Base-by-base conservation (phyloP, 2,888 invertebrate species). In the Melolontha melolontha region DNA sequence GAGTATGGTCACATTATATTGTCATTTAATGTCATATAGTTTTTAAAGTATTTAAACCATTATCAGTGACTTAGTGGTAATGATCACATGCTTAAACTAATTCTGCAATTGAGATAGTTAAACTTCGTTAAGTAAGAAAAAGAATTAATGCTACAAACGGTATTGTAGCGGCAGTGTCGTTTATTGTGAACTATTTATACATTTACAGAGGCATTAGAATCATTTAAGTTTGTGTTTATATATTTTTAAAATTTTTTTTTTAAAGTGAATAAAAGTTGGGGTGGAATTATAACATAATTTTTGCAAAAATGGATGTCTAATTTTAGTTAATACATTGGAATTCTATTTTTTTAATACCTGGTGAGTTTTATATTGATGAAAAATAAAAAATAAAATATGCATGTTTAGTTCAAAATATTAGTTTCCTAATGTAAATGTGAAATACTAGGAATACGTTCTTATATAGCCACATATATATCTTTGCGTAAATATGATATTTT, bases 61-160 rank as follows among this genome's bases (percentile, higher is more conserved):
- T 66, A 66, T 66, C 49, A 40, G 47, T 59, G 49, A 41, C 29
- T 52, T 40, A 12, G 51, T 64, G 41, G 49, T 66, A 66, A 54
- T 50, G 66, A 66, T 59, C 66, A 57, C 55, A 57, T 55, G 41
- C 50, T 59, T 27, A 27, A 50, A 52, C 34, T 66, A 66, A 57
- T 66, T 57, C 66, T 66, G 66, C 66, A 66, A 66, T 66, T 66
- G 55, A 66, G 66, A 57, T 66, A 57, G 66, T 66, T 66, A 66
- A 34, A 66, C 57, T 55, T 66, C 66, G 55, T 66, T 66, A 66
- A 66, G 66, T 47, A 66, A 66, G 66, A 44, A 59, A 29, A 59
- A 44, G 59, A 29, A 44, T 59, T 47, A 16, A 59, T 34, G 6
- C 34, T 6, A 34, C 34, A 10, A 10, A 34, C 10, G 10, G 34